phyloP scores from a whole-genome alignment of 2,797 vertebrate species.

The Spheniscus humboldti region DNA sequence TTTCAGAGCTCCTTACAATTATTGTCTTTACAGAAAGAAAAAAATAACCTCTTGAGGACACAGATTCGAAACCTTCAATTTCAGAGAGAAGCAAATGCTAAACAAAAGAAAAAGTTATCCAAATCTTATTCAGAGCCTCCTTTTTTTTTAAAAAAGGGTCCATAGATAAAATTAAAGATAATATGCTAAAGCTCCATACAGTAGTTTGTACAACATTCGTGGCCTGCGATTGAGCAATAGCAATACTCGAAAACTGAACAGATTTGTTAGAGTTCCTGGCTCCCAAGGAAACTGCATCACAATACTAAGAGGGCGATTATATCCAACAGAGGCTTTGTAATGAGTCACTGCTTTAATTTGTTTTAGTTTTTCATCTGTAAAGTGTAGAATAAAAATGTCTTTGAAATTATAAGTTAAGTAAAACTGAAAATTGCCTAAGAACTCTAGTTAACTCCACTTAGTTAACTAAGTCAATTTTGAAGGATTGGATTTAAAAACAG shows the following conservation, averaged over 20 bases:
- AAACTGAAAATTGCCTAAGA: background rate
- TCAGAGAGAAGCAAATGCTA: background rate
- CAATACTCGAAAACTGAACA: background rate
- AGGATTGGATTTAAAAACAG: background rate
- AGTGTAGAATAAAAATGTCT: background rate
- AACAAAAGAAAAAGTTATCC: background rate
- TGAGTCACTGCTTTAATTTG: background rate
- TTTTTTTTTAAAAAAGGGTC: background rate
- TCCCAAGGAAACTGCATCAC: background rate
- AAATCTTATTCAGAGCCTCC: background rate
- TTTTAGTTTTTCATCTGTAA: background rate
- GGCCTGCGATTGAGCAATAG: background rate
- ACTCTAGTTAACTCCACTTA: background rate
- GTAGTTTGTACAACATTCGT: background rate
- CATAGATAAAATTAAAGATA: background rate
- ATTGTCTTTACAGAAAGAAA: background rate
- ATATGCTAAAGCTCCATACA: background rate
- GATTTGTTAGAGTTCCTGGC: background rate
- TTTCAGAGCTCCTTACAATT: background rate
- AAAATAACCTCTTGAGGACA: background rate
- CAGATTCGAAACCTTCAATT: background rate
- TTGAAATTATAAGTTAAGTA: background rate
- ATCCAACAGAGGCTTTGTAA: background rate
- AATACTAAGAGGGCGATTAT: background rate
- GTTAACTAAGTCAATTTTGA: background rate